Base-by-base conservation (phyloP, 2,888 invertebrate genomes). In the Rotaria magnacalcarata region DNA sequence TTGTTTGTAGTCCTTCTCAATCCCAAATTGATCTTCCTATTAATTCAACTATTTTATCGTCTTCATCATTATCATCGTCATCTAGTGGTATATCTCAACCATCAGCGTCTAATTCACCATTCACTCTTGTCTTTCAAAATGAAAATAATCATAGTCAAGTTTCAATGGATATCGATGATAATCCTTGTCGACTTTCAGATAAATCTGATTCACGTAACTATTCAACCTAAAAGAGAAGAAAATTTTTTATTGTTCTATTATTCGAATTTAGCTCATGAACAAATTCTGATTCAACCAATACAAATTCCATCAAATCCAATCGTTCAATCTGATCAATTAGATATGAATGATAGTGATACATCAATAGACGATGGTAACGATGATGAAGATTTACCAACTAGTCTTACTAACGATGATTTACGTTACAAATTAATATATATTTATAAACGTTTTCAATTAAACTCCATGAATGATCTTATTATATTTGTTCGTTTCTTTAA, bases 371-470 rank as follows among this genome's bases (percentile, higher is more conserved):
- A 67, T 27, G 7, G 11, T 5, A 34, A 67, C 14, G 67, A 67
- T 0, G 67, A 67, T 34, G 67, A 67, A 41, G 67, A 67, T 67
- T 41, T 67, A 41, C 67, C 67, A 4, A 67, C 34, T 67, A 67
- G 67, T 67, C 67, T 67, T 67, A 67, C 67, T 67, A 41, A 67
- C 34, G 67, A 67, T 41, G 67, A 67, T 41, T 34, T 67, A 67
- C 67, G 67, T 10, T 67, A 67, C 19, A 67, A 67, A 34, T 34
- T 67, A 34, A 67, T 67, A 34, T 67, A 67, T 67, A 67, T 67
- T 14, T 67, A 67, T 67, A 67, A 67, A 34, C 67, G 67, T 19
- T 67, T 67, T 67, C 67, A 67, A 67, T 19, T 67, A 27, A 67
- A 67, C 34, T 67, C 34, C n/a, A 67, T 27, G 4, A 67, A 16